Conservation (phyloP, 2,113 vertebrate genomes). For the Glareola pratincola region DNA sequence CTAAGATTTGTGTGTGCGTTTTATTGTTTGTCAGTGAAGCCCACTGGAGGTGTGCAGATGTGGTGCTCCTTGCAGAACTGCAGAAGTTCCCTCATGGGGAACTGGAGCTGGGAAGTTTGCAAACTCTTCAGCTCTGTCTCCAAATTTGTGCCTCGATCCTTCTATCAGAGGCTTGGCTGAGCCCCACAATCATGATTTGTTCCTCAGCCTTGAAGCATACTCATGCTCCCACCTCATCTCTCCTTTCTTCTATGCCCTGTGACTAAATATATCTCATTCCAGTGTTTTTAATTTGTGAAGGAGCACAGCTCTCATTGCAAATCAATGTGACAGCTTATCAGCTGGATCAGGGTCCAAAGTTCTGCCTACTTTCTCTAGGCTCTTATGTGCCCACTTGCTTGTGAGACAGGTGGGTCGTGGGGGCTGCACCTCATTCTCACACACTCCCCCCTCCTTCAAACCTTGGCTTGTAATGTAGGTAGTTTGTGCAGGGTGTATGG, state of each 20-base stretch:
- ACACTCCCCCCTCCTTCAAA: neutral
- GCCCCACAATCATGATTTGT: neutral
- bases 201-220: neutral
- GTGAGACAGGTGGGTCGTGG: neutral
- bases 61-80: neutral
- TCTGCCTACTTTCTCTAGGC: neutral
- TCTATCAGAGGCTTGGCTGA: neutral
- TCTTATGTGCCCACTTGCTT: neutral
- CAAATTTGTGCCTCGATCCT: neutral
- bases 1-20: neutral
- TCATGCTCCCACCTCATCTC: neutral
- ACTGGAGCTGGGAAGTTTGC: neutral
- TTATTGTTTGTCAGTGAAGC: neutral
- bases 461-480: neutral
- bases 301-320: neutral
- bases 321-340: neutral
- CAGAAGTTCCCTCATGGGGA: neutral
- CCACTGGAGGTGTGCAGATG: neutral
- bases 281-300: neutral
- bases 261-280: neutral
- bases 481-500: neutral
- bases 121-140: neutral
- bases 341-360: neutral
- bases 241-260: neutral
- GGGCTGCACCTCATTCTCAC: neutral